These are phyloP conservation scores for Centropyge bicolor DNA, from an alignment of 2,797 vertebrate genomes.

Conservation along the genomic window DNA sequence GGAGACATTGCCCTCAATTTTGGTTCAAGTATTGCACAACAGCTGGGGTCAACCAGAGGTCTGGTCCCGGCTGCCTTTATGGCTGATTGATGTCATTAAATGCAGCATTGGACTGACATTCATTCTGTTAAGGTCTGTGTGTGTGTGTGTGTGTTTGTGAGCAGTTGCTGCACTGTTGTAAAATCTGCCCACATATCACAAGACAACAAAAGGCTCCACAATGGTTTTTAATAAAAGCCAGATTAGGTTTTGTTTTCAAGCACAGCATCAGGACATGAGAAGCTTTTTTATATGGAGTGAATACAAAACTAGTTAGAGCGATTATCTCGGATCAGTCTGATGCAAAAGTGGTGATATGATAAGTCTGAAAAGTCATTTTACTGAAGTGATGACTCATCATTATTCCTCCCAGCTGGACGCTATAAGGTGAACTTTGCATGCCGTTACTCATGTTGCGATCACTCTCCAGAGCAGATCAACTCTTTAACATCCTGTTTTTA, in stretches of 20 bases:
- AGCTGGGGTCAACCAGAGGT: conserved; percentile 77
- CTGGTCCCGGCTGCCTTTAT: conserved; percentile 58
- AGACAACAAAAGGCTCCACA: conserved; percentile 37
- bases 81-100: conserved; percentile 67
- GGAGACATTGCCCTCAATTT: conserved; percentile 68
- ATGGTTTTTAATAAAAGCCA: conserved; percentile 55
- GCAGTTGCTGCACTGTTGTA: conserved; percentile 13
- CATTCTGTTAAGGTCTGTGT: conserved; percentile 31
- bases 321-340: conserved; percentile 8
- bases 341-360: not conserved
- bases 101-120: conserved; percentile 37
- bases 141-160: conserved; percentile 4
- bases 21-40: conserved; percentile 77
- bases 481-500: not conserved
- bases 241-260: conserved; percentile 55
- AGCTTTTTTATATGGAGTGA: conserved; percentile 36
- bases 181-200: conserved; percentile 39
- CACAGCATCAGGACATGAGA: conserved; percentile 2
- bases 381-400: not conserved
- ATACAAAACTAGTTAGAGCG: conserved; percentile 23
- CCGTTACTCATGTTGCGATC: not conserved
- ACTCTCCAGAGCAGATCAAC: not conserved
- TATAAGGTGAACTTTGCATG: not conserved
- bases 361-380: not conserved
- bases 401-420: not conserved